Evolutionary conservation across 2,888 invertebrate species (phyloP).

Genomic region (Steinernema carpocapsae): DNA sequence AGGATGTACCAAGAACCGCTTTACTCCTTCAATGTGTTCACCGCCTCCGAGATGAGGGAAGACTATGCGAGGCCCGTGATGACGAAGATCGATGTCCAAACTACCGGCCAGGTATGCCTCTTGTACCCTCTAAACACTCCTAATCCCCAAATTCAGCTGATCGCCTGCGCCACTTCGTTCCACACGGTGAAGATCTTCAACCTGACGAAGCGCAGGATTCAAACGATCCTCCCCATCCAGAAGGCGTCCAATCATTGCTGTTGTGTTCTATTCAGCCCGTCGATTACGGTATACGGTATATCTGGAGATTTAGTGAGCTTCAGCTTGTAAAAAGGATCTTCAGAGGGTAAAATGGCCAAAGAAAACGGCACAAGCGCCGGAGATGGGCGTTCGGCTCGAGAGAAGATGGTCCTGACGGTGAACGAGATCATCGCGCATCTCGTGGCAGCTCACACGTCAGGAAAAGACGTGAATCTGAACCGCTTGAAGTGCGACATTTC

Average conservation of each 20-base stretch:
- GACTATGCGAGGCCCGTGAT: neutral
- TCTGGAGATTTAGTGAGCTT: neutral
- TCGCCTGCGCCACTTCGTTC: neutral
- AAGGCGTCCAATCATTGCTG: neutral
- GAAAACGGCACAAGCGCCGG: neutral
- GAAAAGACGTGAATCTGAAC: slow-evolving; percentile 90
- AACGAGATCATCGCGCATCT: slow-evolving; percentile 93
- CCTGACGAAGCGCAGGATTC: neutral
- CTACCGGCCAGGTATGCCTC: neutral
- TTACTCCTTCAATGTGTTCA: slow-evolving; percentile 9
- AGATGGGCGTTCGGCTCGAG: slow-evolving; percentile 14
- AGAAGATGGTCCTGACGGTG: slow-evolving; percentile 83
- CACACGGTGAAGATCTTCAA: neutral
- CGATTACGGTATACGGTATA: too few species aligned
- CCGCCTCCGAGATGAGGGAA: neutral
- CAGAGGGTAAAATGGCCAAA: neutral
- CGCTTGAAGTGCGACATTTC: slow-evolving; percentile 79
- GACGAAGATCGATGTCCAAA: slow-evolving; percentile 25
- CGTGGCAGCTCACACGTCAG: slow-evolving; percentile 81
- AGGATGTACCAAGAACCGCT: slow-evolving; percentile 68
- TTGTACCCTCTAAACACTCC: too few species aligned
- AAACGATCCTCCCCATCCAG: neutral
- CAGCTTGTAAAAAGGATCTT: neutral
- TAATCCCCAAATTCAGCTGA: too few species aligned
- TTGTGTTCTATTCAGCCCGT: too few species aligned